phyloP scores from a whole-genome alignment of 2,113 vertebrate species.

The Sclerurus mexicanus region DNA sequence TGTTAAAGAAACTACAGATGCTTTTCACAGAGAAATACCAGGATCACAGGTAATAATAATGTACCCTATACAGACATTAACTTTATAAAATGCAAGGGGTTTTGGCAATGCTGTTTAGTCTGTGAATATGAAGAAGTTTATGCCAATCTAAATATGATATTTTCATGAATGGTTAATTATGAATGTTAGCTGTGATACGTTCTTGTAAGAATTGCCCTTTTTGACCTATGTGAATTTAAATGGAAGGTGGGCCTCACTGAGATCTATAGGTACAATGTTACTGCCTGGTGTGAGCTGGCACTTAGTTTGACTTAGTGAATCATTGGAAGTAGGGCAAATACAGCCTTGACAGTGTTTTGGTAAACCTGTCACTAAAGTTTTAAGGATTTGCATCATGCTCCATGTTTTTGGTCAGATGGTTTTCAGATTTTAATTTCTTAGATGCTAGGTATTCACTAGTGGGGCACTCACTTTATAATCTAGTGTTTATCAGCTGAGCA shows the following conservation, averaged over 20 bases:
- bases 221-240: background rate
- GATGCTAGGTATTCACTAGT: background rate
- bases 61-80: background rate
- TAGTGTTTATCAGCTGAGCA: background rate
- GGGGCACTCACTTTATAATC: background rate
- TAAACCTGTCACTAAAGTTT: background rate
- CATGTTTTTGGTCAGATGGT: background rate
- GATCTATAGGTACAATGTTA: background rate
- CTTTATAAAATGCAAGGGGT: background rate
- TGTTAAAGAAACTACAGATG: slow-evolving; percentile 87
- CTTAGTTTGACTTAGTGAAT: background rate
- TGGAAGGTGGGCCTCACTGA: background rate
- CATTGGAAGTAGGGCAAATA: background rate
- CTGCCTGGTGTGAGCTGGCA: background rate
- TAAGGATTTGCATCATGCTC: background rate
- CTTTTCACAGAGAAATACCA: slow-evolving; percentile 89
- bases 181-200: background rate
- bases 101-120: background rate
- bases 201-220: background rate
- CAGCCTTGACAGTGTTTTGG: background rate
- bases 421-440: background rate
- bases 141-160: background rate
- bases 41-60: slow-evolving; percentile 87
- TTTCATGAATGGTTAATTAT: background rate
- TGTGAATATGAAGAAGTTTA: background rate